phyloP scores from a whole-genome alignment of 2,113 vertebrate species.

The Setophaga kirtlandii region DNA sequence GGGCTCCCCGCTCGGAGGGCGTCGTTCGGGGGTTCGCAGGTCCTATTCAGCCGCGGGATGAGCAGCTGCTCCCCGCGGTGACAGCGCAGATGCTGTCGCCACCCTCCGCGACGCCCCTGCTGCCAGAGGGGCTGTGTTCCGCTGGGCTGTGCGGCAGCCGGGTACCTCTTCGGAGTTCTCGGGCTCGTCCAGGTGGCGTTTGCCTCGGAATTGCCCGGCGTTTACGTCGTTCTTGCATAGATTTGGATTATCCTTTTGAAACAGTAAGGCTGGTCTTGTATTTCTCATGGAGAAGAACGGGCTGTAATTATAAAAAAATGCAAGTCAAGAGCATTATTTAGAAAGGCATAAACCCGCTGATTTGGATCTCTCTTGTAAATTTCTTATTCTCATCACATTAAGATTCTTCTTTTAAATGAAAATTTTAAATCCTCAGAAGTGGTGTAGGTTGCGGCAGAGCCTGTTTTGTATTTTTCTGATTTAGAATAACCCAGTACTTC shows the following conservation, averaged over 20 bases:
- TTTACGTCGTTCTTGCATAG: not conserved
- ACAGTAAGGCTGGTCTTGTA: not conserved
- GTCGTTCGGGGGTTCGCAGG: not conserved
- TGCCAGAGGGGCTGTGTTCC: not conserved
- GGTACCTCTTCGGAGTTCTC: not conserved
- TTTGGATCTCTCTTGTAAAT: not conserved
- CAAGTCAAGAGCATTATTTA: not conserved
- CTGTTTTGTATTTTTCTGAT: not conserved
- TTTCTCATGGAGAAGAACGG: not conserved
- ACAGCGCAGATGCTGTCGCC: not conserved
- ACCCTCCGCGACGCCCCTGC: fast-evolving
- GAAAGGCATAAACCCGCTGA: not conserved
- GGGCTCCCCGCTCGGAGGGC: not conserved
- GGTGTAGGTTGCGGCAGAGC: not conserved
- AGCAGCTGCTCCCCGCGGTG: not conserved
- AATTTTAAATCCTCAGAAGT: not conserved
- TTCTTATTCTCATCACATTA: not conserved
- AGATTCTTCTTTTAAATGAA: not conserved
- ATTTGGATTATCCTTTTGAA: not conserved
- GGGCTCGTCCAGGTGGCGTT: not conserved
- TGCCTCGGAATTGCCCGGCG: not conserved
- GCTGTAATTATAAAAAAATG: not conserved
- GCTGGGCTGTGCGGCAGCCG: not conserved
- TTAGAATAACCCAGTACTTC: not conserved
- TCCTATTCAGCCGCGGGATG: not conserved